Evolutionary conservation across 1,140 invertebrate genomes (phyloP).

Genomic region (Caenorhabditis inopinata): DNA sequence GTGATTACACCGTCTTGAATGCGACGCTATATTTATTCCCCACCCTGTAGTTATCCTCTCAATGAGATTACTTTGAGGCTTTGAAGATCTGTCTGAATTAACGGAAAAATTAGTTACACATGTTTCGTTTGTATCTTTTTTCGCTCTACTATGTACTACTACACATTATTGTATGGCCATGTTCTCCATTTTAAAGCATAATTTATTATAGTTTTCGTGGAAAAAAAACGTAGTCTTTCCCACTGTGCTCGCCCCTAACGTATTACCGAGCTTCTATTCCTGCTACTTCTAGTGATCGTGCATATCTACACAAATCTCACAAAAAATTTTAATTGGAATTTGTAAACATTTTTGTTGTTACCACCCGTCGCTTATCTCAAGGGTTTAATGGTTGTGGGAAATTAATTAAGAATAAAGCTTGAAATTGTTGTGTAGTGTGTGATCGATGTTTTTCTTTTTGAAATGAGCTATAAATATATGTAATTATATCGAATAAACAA

Average conservation of each 20-base stretch:
- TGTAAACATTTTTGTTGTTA: background rate
- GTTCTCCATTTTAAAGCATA: background rate
- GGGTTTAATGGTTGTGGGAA: slow-evolving; percentile 27
- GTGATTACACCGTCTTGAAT: too few relatives aligned
- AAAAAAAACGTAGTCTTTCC: slow-evolving; percentile 10
- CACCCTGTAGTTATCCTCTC: too few relatives aligned
- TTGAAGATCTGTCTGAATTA: too few relatives aligned
- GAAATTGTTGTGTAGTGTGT: slow-evolving; percentile 1
- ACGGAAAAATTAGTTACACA: too few relatives aligned
- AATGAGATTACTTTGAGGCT: too few relatives aligned
- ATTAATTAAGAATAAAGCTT: background rate
- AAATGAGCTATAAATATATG: too few relatives aligned
- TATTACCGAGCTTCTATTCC: background rate
- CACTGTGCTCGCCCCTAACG: background rate
- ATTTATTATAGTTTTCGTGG: background rate
- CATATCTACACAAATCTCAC: background rate
- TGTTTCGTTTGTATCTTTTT: too few relatives aligned
- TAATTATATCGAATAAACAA: too few relatives aligned
- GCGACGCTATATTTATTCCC: too few relatives aligned
- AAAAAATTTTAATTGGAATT: background rate
- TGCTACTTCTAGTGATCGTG: background rate
- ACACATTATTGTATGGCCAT: background rate
- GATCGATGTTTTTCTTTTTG: background rate
- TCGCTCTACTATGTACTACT: too few relatives aligned
- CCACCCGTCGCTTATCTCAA: background rate